Conservation (phyloP, 2,797 vertebrate species). For the Danionella dracula region DNA sequence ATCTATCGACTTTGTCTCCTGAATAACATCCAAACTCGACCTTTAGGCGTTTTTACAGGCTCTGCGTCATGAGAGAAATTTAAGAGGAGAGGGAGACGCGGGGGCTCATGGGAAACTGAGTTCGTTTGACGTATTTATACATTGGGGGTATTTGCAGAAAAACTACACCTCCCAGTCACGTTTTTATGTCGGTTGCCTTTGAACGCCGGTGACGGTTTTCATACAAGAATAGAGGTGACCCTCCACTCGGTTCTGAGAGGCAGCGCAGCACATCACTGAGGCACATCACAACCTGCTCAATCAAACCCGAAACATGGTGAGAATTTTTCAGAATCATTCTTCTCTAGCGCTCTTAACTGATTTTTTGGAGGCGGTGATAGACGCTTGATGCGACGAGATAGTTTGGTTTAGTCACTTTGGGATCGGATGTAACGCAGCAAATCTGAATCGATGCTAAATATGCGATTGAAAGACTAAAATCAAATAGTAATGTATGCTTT, state of each 20-base stretch:
- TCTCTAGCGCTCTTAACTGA: not conserved
- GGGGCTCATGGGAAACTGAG: conserved; percentile 60
- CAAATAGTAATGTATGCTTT: too few species aligned
- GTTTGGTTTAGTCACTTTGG: not conserved
- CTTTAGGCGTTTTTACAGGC: conserved; percentile 40
- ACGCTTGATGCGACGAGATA: not conserved
- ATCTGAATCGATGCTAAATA: not conserved
- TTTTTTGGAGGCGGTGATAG: too few species aligned
- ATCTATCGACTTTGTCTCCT: not conserved
- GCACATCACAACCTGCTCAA: conserved; percentile 5
- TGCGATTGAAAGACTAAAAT: not conserved
- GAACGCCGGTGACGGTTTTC: conserved; percentile 43
- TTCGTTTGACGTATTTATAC: fast-evolving
- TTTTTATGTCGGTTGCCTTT: not conserved
- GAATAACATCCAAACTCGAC: not conserved
- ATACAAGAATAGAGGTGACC: conserved; percentile 64
- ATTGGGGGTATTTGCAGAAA: fast-evolving
- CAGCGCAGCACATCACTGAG: conserved; percentile 13
- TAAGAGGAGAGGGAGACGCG: not conserved
- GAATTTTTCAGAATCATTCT: conserved; percentile 3
- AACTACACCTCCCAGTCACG: conserved; percentile 75
- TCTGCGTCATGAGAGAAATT: conserved; percentile 38
- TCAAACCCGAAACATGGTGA: conserved; percentile 58
- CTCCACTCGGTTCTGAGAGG: conserved; percentile 37
- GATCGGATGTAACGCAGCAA: not conserved